Conservation (phyloP, 1,140 invertebrate genomes). For the Aphidius ervi region DNA sequence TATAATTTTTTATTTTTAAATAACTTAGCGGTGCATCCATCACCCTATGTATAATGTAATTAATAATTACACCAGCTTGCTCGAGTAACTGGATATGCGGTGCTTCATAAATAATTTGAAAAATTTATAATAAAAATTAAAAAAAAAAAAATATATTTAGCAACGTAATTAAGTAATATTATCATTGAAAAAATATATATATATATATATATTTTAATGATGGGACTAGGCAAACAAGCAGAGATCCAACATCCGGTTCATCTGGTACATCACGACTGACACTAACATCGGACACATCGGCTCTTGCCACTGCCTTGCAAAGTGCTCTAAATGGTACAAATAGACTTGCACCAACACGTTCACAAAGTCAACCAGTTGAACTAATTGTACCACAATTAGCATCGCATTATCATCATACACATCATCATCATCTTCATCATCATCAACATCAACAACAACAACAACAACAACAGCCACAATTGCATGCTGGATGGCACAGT, state of each 20-base stretch:
- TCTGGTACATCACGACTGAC: constrained; percentile 46
- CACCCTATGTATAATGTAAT: constrained; percentile 26
- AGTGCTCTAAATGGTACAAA: constrained; percentile 39
- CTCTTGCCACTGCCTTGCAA: constrained; percentile 45
- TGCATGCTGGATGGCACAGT: constrained; percentile 48
- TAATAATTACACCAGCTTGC: constrained; percentile 46
- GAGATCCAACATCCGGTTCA: constrained; percentile 45
- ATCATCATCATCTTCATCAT: constrained; percentile 22
- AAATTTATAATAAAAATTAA: constrained; percentile 3
- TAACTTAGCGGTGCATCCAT: constrained; percentile 41
- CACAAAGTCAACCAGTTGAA: constrained; percentile 54
- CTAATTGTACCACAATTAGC: constrained; percentile 41
- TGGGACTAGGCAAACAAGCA: constrained; percentile 34
- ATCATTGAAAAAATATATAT: background rate
- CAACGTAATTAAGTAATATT: background rate
- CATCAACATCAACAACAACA: constrained; percentile 35
- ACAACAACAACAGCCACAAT: constrained; percentile 30
- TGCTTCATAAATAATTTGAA: constrained; percentile 9
- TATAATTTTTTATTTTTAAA: constrained; percentile 28
- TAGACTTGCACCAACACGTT: constrained; percentile 48
- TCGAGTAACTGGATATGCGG: constrained; percentile 38
- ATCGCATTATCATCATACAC: constrained; percentile 37
- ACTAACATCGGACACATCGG: constrained; percentile 45
- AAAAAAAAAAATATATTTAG: constrained; percentile 5
- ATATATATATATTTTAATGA: background rate